Evolutionary conservation across 2,797 vertebrate genomes (phyloP).

Genomic region (Gallirallus australis): DNA sequence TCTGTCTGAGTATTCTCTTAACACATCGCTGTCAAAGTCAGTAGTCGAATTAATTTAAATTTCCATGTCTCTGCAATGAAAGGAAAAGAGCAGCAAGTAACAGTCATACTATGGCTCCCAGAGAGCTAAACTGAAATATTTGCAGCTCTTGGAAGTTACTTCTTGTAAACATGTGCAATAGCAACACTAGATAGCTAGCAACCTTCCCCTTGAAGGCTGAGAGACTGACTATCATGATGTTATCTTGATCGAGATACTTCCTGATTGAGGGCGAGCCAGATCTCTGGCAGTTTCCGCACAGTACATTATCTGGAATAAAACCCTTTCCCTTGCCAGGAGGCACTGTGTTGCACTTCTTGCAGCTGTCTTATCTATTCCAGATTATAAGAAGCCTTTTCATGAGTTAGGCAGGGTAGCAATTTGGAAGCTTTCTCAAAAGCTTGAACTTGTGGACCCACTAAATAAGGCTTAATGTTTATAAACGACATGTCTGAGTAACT

Average conservation of each 20-base stretch:
- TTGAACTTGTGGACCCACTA: slow-evolving; percentile 32
- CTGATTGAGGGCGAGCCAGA: background rate
- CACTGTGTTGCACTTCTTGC: background rate
- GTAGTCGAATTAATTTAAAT: too few species aligned
- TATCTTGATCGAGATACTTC: slow-evolving; percentile 2
- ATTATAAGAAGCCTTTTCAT: slow-evolving; percentile 21
- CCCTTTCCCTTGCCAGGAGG: background rate
- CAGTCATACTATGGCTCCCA: background rate
- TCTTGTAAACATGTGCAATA: background rate
- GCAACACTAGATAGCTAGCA: background rate
- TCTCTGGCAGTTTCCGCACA: background rate
- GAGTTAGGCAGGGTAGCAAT: slow-evolving; percentile 32
- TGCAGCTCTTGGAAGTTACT: background rate
- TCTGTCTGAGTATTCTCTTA: background rate
- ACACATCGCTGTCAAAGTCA: background rate
- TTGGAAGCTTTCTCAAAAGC: slow-evolving; percentile 41
- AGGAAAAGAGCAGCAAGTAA: background rate
- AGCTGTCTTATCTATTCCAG: slow-evolving; percentile 40
- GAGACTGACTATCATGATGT: background rate
- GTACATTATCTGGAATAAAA: slow-evolving; percentile 27
- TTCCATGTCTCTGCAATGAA: too few species aligned
- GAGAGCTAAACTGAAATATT: background rate
- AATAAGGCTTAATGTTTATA: slow-evolving; percentile 51
- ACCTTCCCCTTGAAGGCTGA: background rate
- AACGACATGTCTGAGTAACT: background rate